A percentile compares a stretch with the other conserved stretches of the same genome.
These are phyloP conservation scores for Sarcophilus harrisii DNA, from an alignment of 2,797 vertebrate species.

Conservation along the genomic window DNA sequence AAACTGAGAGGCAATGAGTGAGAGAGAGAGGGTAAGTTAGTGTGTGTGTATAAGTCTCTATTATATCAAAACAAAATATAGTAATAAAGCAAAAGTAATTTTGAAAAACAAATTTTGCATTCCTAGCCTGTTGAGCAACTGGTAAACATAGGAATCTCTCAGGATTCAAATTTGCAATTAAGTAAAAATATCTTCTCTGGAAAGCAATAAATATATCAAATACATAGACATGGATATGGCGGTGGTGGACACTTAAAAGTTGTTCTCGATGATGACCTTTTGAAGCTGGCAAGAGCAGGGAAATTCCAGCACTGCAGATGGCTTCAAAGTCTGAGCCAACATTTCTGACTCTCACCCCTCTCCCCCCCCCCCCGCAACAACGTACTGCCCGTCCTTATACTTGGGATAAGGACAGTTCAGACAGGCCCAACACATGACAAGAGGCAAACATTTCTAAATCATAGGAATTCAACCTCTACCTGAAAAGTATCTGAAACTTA, in stretches of 20 bases:
- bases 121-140: neutral
- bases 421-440: conserved; percentile 49
- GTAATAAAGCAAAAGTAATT: neutral
- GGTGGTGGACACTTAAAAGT: conserved; percentile 9
- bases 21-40: neutral
- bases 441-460: conserved; percentile 43
- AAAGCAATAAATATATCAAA: neutral
- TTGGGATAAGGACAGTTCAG: neutral
- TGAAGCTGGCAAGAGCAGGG: conserved; percentile 17
- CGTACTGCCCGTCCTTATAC: neutral
- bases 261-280: conserved; percentile 51
- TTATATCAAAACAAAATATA: neutral
- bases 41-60: neutral
- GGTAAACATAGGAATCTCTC: neutral
- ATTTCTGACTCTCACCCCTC: conserved; percentile 3
- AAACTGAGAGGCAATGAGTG: neutral
- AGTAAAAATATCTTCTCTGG: conserved; percentile 43
- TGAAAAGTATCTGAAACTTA: conserved; percentile 2
- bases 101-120: conserved; percentile 15
- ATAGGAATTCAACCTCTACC: conserved; percentile 67
- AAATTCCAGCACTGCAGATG: conserved; percentile 22
- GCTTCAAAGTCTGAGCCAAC: conserved; percentile 45
- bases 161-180: neutral
- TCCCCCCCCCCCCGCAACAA: neutral
- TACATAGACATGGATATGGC: conserved; percentile 17